Percentiles rank a stretch among this genome's conserved stretches.
Conservation (phyloP, 2,888 invertebrate species). For the Dryadula phaetusa region DNA sequence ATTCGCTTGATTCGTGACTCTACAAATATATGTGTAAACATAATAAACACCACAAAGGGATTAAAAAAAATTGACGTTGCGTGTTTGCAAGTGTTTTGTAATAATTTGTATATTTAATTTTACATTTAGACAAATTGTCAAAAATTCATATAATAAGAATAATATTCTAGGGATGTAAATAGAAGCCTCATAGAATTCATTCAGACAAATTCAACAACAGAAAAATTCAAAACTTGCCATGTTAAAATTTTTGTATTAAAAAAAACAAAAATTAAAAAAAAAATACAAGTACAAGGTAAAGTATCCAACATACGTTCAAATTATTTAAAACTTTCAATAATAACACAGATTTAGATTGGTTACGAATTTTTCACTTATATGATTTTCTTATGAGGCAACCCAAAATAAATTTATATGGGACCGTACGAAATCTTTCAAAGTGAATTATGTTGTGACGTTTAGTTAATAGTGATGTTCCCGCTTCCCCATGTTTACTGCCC, state of each 20-base stretch:
- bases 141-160: too few relatives aligned
- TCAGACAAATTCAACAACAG: too few relatives aligned
- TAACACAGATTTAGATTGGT: not conserved
- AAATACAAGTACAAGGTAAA: not conserved
- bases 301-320: not conserved
- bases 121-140: too few relatives aligned
- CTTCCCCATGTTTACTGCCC: conserved; percentile 5
- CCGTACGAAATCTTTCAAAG: conserved; percentile 17
- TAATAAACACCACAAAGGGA: not conserved
- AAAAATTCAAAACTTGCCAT: too few relatives aligned
- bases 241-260: too few relatives aligned
- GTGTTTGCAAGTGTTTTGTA: too few relatives aligned
- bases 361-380: not conserved
- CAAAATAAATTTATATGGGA: conserved; percentile 25
- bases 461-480: conserved; percentile 25
- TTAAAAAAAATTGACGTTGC: not conserved
- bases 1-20: too few relatives aligned
- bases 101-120: too few relatives aligned
- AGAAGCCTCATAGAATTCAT: too few relatives aligned
- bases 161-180: too few relatives aligned
- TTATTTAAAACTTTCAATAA: conserved; percentile 6
- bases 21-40: too few relatives aligned
- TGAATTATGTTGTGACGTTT: conserved; percentile 24
- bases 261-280: not conserved
- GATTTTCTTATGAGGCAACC: conserved; percentile 4